Evolutionary conservation across 1,140 invertebrate species (phyloP), one percentile per base, ranked within the genome.

Genomic region (Odontomachus brunneus): DNA sequence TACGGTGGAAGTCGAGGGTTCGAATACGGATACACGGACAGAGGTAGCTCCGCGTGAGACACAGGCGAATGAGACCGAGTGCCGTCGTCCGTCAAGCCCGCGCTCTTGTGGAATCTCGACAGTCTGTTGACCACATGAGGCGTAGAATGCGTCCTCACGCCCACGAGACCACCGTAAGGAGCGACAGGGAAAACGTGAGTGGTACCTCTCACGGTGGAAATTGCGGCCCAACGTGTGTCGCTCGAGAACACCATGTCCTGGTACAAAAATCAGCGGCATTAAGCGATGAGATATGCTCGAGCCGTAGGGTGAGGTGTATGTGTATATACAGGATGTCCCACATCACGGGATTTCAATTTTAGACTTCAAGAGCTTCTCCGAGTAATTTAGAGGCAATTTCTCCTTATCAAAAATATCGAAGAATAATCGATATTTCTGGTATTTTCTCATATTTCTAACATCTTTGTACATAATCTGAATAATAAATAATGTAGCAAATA

Each of bases 151-250:
- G 99, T 99, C 82, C 99, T 95, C 33, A 98, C 96, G 75, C 97
- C 98, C 63, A 98, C 96, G 71, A 97, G 95, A 82, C 98, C 99
- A 84, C 99, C 99, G 92, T 99, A 99, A n/a, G 98, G 97, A 26
- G 98, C 98, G 12, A 99, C 96, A 0, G 99, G 98, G 95, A 99
- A 99, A 60, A 99, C 97, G 92, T 99, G 99, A 19, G 98, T 99
- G 2, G 99, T 99, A 76, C 99, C 99, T 83, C 99, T 96, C 85
- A 99, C 95, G 7, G 99, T 99, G 29, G 98, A 98, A 0, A 99
- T 96, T 17, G 98, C 97, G 12, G 98, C 96, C 99, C 99, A 99
- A 66, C 99, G 96, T 57, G 98, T 98, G 94, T 99, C 99, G 80
- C 96, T 94, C 12, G 98, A 98, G 93, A 98, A 97, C 66, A 96